Conservation (phyloP, 2,113 vertebrate genomes). For the Isurus oxyrinchus region DNA sequence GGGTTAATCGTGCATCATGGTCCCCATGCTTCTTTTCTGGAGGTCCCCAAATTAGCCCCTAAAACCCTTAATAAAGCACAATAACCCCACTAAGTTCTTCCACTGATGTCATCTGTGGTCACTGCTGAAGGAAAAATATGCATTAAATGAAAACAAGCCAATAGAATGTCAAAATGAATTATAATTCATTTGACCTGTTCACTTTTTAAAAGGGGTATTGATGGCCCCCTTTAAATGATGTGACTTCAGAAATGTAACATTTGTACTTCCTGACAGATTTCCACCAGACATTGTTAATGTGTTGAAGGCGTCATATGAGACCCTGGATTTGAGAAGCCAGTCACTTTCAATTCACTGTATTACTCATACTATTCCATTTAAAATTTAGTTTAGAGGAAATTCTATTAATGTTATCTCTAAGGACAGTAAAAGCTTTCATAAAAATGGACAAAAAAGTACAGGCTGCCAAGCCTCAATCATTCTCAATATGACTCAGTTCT, state of each 20-base stretch:
- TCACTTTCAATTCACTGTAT: neutral
- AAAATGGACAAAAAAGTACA: neutral
- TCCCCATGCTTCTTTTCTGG: neutral
- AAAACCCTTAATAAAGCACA: neutral
- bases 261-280: conserved; percentile 32
- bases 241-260: conserved; percentile 28
- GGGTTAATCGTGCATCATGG: neutral
- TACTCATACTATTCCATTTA: neutral
- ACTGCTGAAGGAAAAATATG: neutral
- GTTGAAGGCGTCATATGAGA: conserved; percentile 16
- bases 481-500: conserved; percentile 20
- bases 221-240: neutral
- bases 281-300: conserved; percentile 17
- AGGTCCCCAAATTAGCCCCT: neutral
- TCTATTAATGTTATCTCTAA: conserved; percentile 10
- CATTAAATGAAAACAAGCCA: conserved; percentile 1
- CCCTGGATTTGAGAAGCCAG: conserved; percentile 5
- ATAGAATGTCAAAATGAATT: neutral
- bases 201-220: conserved; percentile 16
- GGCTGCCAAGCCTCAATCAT: neutral
- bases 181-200: conserved; percentile 12
- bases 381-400: conserved; percentile 24
- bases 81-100: neutral
- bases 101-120: neutral
- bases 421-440: conserved; percentile 22